Evolutionary conservation across 30 jellyfish, hydroid and myxozoan species (phyloP).

Genomic region (Nemopilema nomurai): DNA sequence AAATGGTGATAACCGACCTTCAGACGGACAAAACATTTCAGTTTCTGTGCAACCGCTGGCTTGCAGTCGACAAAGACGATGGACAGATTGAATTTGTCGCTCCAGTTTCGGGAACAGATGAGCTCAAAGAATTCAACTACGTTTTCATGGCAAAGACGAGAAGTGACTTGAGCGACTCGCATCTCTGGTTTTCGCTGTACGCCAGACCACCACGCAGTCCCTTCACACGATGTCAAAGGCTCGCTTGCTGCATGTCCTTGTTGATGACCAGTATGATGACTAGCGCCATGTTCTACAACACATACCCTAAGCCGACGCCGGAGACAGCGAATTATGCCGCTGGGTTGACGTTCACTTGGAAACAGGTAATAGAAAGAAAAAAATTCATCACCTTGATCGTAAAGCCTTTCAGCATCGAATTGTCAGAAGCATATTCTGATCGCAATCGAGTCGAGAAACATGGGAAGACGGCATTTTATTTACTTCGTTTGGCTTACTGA

Average conservation of each 20-base stretch:
- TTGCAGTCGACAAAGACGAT: conserved; percentile 90
- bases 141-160: conserved; percentile 83
- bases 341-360: conserved; percentile 84
- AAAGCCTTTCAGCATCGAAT: background rate
- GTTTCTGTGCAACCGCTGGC: conserved; percentile 94
- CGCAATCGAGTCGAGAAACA: no score
- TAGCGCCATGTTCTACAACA: conserved; percentile 83
- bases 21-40: conserved; percentile 82
- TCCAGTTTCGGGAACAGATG: conserved; percentile 89
- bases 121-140: conserved; percentile 88
- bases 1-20: conserved; percentile 78
- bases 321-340: conserved; percentile 83
- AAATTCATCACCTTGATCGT: background rate
- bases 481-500: no score
- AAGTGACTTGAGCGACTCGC: conserved; percentile 86
- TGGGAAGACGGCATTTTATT: no score
- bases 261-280: conserved; percentile 96
- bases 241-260: conserved; percentile 86
- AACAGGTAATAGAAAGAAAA: conserved; percentile 62
- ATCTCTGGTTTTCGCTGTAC: conserved; percentile 94
- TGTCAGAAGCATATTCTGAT: no score
- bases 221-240: conserved; percentile 91
- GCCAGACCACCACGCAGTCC: conserved; percentile 98
- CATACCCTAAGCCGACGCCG: conserved; percentile 79
- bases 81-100: conserved; percentile 86